Conservation (phyloP, 1,140 invertebrate genomes). For the Amphibalanus amphitrite region DNA sequence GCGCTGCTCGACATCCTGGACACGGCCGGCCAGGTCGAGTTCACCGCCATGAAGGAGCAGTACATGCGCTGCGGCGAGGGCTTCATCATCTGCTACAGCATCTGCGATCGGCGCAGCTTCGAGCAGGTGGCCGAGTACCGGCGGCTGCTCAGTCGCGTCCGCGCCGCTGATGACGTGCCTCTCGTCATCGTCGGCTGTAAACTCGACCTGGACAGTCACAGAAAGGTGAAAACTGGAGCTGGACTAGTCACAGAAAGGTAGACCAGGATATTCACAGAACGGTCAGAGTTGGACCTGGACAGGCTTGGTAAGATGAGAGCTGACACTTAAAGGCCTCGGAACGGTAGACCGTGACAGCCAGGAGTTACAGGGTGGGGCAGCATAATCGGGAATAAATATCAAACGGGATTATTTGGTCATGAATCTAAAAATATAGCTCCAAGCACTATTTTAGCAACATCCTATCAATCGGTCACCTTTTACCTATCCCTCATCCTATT, state of each 20-base stretch:
- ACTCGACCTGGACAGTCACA: constrained; percentile 38
- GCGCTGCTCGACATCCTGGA: constrained; percentile 28
- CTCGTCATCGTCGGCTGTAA: constrained; percentile 33
- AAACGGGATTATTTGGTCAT: too few relatives aligned
- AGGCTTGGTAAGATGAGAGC: too few relatives aligned
- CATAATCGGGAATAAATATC: too few relatives aligned
- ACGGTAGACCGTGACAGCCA: constrained; percentile 14
- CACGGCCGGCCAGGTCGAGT: constrained; percentile 32
- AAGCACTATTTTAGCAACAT: too few relatives aligned
- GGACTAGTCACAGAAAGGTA: too few relatives aligned
- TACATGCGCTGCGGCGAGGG: constrained; percentile 31
- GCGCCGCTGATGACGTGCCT: constrained; percentile 26
- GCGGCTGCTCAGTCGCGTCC: constrained; percentile 27
- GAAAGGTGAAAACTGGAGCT: constrained; percentile 36
- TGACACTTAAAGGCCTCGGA: constrained; percentile 3
- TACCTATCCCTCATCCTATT: too few relatives aligned
- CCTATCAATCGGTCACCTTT: too few relatives aligned
- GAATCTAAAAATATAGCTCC: too few relatives aligned
- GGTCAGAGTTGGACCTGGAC: too few relatives aligned
- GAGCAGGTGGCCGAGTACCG: constrained; percentile 49
- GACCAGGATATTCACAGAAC: too few relatives aligned
- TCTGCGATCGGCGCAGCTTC: constrained; percentile 46
- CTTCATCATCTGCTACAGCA: constrained; percentile 21
- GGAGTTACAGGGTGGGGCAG: too few relatives aligned
- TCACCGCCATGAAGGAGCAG: constrained; percentile 35